These are phyloP conservation scores for Geotrupes spiniger DNA, from an alignment of 2,888 invertebrate species.

Conservation along the genomic window DNA sequence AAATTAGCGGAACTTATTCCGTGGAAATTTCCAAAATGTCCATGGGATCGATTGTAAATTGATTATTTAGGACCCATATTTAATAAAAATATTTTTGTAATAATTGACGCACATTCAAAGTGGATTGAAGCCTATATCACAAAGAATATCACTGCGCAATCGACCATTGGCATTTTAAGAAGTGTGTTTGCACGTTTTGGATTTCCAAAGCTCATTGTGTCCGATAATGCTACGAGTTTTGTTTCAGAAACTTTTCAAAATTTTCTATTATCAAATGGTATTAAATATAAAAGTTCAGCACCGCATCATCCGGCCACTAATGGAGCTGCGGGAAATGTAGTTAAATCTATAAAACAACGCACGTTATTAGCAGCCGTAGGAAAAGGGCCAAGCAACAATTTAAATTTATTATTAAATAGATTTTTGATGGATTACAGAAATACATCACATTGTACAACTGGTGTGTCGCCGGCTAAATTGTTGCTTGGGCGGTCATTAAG, in stretches of 20 bases:
- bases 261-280: conserved; percentile 17
- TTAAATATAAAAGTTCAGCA: conserved; percentile 17
- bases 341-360: conserved; percentile 24
- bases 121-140: conserved; percentile 27
- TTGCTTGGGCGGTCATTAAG: too few relatives aligned
- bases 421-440: conserved; percentile 25
- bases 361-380: too few relatives aligned
- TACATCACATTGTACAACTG: too few relatives aligned
- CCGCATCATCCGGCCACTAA: conserved; percentile 24
- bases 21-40: conserved; percentile 28
- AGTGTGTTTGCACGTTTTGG: conserved; percentile 32
- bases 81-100: conserved; percentile 26
- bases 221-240: conserved; percentile 34
- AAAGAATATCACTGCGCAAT: conserved; percentile 19
- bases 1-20: too few relatives aligned
- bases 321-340: conserved; percentile 25
- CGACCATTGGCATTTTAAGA: conserved; percentile 22
- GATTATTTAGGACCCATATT: conserved; percentile 30
- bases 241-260: conserved; percentile 29
- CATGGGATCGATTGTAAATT: conserved; percentile 32
- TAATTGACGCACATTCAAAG: conserved; percentile 28
- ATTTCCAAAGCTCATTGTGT: conserved; percentile 31
- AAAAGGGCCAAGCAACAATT: too few relatives aligned
- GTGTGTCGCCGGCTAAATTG: too few relatives aligned
- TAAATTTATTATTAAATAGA: too few relatives aligned